A percentile compares a stretch with the other conserved stretches of the same genome.
Conservation (phyloP, 2,113 vertebrate species). For the Tyrannus savana region DNA sequence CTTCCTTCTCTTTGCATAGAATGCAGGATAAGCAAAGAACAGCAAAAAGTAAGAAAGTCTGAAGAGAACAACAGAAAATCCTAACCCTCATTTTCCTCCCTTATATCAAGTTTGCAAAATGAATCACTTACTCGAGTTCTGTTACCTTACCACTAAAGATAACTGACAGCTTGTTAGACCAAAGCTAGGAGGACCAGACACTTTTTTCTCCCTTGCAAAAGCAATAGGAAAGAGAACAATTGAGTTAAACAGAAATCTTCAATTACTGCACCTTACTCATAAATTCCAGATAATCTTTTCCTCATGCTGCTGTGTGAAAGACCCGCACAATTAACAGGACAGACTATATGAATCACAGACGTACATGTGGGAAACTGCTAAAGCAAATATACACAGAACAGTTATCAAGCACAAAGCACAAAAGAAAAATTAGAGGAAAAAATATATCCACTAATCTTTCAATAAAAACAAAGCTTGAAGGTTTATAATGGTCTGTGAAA, state of each 20-base stretch:
- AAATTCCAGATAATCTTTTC: neutral
- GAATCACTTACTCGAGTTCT: neutral
- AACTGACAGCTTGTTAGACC: neutral
- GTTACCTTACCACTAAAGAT: neutral
- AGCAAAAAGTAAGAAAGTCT: neutral
- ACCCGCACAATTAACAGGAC: neutral
- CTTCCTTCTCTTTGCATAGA: neutral
- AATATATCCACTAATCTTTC: neutral
- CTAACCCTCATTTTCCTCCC: neutral
- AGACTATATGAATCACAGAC: neutral
- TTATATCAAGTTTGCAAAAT: neutral
- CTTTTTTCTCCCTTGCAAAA: neutral
- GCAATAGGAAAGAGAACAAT: neutral
- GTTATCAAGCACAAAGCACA: constrained; percentile 2
- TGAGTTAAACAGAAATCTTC: neutral
- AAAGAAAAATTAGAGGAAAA: constrained; percentile 45
- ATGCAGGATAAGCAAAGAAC: neutral
- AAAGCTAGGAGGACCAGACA: neutral
- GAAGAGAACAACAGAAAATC: neutral
- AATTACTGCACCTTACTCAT: neutral
- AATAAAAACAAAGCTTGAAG: neutral
- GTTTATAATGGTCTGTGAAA: neutral
- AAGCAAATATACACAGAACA: neutral
- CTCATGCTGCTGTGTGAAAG: neutral
- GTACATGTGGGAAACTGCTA: neutral